Percentiles rank a stretch among this genome's conserved stretches.
These are phyloP conservation scores for Drosophila neocordata DNA, from an alignment of 1,140 invertebrate genomes.

Conservation along the genomic window DNA sequence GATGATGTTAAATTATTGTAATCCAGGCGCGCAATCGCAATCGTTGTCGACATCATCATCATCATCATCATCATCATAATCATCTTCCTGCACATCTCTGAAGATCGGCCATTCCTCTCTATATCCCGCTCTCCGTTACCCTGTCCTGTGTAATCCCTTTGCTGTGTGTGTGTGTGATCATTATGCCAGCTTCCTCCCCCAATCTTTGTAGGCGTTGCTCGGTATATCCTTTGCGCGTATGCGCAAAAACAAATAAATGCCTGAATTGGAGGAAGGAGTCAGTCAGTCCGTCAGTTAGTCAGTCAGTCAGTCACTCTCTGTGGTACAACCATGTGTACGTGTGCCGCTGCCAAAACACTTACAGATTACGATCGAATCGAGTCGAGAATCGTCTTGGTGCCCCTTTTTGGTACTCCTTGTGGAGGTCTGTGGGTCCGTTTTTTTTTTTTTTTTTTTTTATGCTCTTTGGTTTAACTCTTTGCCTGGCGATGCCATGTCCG, in stretches of 20 bases:
- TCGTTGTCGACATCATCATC: constrained; percentile 80
- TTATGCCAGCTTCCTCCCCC: constrained; percentile 24
- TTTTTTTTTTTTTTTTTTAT: constrained; percentile 4
- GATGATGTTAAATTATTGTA: constrained; percentile 83
- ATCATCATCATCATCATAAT: constrained; percentile 67
- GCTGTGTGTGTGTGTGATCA: neutral
- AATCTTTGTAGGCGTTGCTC: constrained; percentile 60
- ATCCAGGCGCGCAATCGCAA: constrained; percentile 80
- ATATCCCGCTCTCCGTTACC: neutral
- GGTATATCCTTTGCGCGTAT: constrained; percentile 78
- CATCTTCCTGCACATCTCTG: constrained; percentile 41
- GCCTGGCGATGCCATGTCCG: constrained; percentile 69
- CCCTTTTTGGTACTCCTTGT: neutral
- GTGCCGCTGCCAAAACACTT: constrained; percentile 65
- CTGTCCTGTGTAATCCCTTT: no score
- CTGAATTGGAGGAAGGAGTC: constrained; percentile 4
- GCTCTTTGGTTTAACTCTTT: neutral
- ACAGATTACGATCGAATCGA: constrained; percentile 76
- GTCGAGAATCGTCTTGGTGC: constrained; percentile 20
- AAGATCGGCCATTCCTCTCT: neutral
- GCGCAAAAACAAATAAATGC: constrained; percentile 78
- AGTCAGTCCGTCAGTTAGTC: neutral
- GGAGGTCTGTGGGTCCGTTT: constrained; percentile 3
- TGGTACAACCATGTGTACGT: constrained; percentile 15
- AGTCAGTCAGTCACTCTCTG: neutral